phyloP scores from a whole-genome alignment of 2,113 vertebrate genomes.

The Mesembrinibis cayennensis region DNA sequence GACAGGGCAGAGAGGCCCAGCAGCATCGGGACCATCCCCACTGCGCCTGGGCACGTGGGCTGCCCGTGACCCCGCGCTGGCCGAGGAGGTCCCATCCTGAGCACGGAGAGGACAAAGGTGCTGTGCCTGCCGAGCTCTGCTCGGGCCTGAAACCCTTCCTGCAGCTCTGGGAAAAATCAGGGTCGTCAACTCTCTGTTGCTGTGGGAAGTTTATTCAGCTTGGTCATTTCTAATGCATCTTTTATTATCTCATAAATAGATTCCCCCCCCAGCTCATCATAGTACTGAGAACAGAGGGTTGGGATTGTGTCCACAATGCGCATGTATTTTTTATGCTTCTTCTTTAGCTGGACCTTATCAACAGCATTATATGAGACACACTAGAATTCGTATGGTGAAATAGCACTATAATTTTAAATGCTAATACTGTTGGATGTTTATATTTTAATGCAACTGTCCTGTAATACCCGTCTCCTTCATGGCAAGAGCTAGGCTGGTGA shows the following conservation, averaged over 20 bases:
- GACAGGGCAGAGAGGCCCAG: background rate
- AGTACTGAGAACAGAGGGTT: background rate
- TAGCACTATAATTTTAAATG: background rate
- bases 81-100: background rate
- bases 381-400: rapidly evolving
- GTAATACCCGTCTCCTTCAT: background rate
- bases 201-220: background rate
- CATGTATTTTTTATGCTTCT: background rate
- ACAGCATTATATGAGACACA: rapidly evolving
- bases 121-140: background rate
- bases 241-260: background rate
- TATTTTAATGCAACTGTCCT: background rate
- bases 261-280: background rate
- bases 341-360: background rate
- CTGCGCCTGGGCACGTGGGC: background rate
- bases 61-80: background rate
- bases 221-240: background rate
- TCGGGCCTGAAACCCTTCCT: background rate
- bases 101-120: background rate
- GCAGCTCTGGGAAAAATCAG: background rate
- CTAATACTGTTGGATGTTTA: background rate
- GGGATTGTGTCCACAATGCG: background rate
- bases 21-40: background rate
- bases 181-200: background rate
- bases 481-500: background rate